Evolutionary conservation across 1,140 invertebrate genomes (phyloP), one percentile per base, ranked within the genome.

Genomic region (Bombus sibiricus): DNA sequence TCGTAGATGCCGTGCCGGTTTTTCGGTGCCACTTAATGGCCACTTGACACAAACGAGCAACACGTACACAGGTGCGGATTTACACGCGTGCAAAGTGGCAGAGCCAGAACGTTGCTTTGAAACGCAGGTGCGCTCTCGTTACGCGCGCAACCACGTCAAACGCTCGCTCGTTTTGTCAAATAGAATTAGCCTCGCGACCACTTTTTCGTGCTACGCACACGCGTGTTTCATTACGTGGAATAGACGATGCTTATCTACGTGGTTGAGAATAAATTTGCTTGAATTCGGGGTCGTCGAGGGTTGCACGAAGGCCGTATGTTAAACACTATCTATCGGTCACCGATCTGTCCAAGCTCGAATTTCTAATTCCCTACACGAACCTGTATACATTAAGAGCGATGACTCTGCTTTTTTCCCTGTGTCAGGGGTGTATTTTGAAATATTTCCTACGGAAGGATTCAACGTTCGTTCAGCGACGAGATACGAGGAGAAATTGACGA

Each of bases 1-100:
- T 92, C 91, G 86, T 92, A 88, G 88, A 90, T 91, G 90, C 89
- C 90, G 86, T 85, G 86, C 83, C 43, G 28, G 22, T 89, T 91
- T 92, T 89, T 91, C 89, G 87, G 87, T 90, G 80, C 47, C 43
- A 92, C 92, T 91, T 94, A 94, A 94, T 94, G 92, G 91, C 86
- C 92, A 91, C 91, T 93, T 90, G 92, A 92, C 93, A 92, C 85
- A 93, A 64, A 53, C 72, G 39, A 59, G 72, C 43, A 37, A 28
- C 10, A 79, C 25, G 34, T 22, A 41, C 78, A 13, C n/a, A 32
- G 13, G 64, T 32, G 15, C 47, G 47, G 47, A 47, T 37, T 25
- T 53, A 71, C 47, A 57, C 73, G 74, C 32, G 22, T 28, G 74
- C 25, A n/a, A 34, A 74, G 22, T 28, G 18, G 13, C 37, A 9